Evolutionary conservation across 2,888 invertebrate species (phyloP), one percentile per base, ranked within the genome.

Genomic region (Euzetes globulus): DNA sequence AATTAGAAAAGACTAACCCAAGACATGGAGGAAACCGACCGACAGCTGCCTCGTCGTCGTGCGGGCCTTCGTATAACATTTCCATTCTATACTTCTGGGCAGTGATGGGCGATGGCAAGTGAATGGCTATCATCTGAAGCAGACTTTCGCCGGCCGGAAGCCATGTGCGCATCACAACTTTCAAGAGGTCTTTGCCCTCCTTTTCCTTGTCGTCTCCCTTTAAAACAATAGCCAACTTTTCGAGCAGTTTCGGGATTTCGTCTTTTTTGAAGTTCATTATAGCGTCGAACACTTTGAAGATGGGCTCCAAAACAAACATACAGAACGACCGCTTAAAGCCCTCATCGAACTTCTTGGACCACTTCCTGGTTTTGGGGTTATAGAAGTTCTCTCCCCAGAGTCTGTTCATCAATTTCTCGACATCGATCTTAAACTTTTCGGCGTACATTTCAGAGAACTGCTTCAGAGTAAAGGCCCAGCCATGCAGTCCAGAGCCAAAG

Each of bases 51-150:
- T 94, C 93, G 82, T 99, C 98, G 82, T 98, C 97, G 77, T 88
- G 89, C 74, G 98, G 97, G 80, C 98, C 99, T 86, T 99, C 99
- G 84, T 99, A 99, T 85, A 99, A 86, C 92, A 98, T 91, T 86
- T 99, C 98, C 92, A 95, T 95, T 86, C 99, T 90, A 87, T 99
- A 99, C 84, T 91, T 94, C 86, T 99, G 99, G 74, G 99, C 98
- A 76, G 94, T 93, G 73, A 99, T 98, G 3, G 99, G 99, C 37
- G 98, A 99, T 76, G 99, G 99, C 83, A 99, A 87, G 83, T 99
- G 99, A 84, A 99, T 96, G 85, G 96, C 94, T 85, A 99, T 99
- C 99, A 99, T 99, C 88, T 99, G 97, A 86, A 99, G 92, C 81
- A 99, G 86, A 81, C 99, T 95, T 85, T 99, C 98, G 80, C 99